Evolutionary conservation across 2,888 invertebrate genomes (phyloP).

Genomic region (Magallana nippona): DNA sequence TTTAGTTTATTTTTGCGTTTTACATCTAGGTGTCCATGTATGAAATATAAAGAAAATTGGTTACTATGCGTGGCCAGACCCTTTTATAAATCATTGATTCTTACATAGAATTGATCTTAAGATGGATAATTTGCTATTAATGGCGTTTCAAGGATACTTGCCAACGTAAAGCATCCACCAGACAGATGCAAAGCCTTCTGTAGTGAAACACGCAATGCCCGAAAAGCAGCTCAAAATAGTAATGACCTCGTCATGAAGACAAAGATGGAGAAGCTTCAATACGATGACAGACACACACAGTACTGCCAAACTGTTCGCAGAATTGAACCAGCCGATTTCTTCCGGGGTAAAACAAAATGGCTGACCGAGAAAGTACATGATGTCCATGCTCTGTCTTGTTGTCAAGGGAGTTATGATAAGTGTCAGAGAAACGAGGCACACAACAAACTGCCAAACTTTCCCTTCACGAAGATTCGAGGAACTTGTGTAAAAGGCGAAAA

Average conservation of each 20-base stretch:
- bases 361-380: conserved; percentile 37
- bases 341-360: conserved; percentile 44
- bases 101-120: too few relatives aligned
- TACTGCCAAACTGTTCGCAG: background rate
- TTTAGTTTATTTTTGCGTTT: too few relatives aligned
- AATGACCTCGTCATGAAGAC: conserved; percentile 40
- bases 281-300: background rate
- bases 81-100: too few relatives aligned
- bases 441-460: background rate
- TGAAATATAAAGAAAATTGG: too few relatives aligned
- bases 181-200: conserved; percentile 26
- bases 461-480: background rate
- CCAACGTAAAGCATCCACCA: conserved; percentile 43
- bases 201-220: background rate
- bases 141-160: background rate
- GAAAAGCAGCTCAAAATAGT: conserved; percentile 35
- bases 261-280: conserved; percentile 35
- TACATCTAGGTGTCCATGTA: too few relatives aligned
- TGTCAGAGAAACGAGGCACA: background rate
- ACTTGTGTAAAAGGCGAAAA: conserved; percentile 10
- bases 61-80: too few relatives aligned
- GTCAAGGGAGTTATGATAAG: background rate
- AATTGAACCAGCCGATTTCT: conserved; percentile 41
- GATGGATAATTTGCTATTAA: too few relatives aligned
- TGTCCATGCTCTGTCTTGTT: background rate